Evolutionary conservation across 2,888 invertebrate genomes (phyloP).

Genomic region (Drosophila incognita): DNA sequence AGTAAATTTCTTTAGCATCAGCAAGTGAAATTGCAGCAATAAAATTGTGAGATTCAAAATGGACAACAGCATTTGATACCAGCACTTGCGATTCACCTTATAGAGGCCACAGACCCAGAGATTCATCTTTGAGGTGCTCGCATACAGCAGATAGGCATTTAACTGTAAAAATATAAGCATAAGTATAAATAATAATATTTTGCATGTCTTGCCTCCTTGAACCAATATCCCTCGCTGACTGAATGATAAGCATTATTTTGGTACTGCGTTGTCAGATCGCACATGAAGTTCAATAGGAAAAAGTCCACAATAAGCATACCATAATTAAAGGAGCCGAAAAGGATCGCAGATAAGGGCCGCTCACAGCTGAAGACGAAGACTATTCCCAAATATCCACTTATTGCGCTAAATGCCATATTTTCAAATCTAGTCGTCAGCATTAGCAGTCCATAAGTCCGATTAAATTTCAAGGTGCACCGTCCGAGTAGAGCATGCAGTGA

Average conservation of each 20-base stretch:
- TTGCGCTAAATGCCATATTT: slow-evolving; percentile 20
- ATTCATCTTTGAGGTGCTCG: slow-evolving; percentile 22
- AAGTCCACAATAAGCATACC: slow-evolving; percentile 38
- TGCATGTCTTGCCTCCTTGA: slow-evolving; percentile 9
- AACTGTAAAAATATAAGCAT: slow-evolving; percentile 29
- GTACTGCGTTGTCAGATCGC: slow-evolving; percentile 36
- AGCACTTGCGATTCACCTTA: slow-evolving; percentile 33
- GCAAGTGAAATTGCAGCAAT: slow-evolving; percentile 56
- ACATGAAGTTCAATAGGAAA: slow-evolving; percentile 53
- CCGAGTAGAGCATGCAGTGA: slow-evolving; percentile 35
- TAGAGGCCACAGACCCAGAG: slow-evolving; percentile 61
- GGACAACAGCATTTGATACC: slow-evolving; percentile 50
- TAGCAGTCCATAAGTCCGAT: slow-evolving; percentile 35
- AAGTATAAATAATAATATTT: not conserved
- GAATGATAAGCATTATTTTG: slow-evolving; percentile 28
- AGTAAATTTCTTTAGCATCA: slow-evolving; percentile 9
- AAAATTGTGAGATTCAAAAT: slow-evolving; percentile 31
- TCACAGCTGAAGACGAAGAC: slow-evolving; percentile 21
- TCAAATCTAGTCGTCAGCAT: slow-evolving; percentile 52
- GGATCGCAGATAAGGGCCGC: not conserved
- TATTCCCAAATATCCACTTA: slow-evolving; percentile 43
- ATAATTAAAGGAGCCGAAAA: not conserved
- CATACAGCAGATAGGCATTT: slow-evolving; percentile 46
- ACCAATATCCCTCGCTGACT: slow-evolving; percentile 20
- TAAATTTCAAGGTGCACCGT: slow-evolving; percentile 25